Evolutionary conservation across 2,797 vertebrate species (phyloP), one percentile per base, ranked within the genome.

Genomic region (Falco novaeseelandiae): DNA sequence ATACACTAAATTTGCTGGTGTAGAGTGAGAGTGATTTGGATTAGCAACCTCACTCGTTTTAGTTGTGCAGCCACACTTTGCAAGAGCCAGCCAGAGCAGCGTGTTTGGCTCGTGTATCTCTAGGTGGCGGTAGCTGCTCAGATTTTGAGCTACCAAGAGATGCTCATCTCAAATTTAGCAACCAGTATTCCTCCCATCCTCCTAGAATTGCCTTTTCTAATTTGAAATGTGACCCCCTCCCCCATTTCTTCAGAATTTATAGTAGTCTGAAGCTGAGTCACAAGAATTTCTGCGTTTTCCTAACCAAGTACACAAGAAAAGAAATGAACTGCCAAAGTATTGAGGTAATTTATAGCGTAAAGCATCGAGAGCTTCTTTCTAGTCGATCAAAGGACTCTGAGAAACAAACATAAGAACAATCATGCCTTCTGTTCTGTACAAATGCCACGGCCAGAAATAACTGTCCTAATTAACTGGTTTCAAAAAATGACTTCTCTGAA

Each of bases 331-430:
- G 91, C 70, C 71, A 55, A 87, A 96, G 71, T 29, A 91, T 65
- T 96, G 93, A 97, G 91, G 94, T 90, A 94, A 95, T 97, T 97
- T 96, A 94, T 96, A 93, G 97, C 89, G 84, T 96, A 90, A 97
- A 97, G 94, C 97, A 94, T 72, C 38, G 85, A 97, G 97, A 96
- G 90, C 86, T 96, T 93, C 94, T 76, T 96, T 93, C 94, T 76
- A 90, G 89, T 93, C 97, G 97, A 97, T 97, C 94, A 97, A 97
- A 97, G 96, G 92, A 92, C 87, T 95, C 86, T 15, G 96, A 95
- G 96, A 97, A 96, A 98, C 97, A 98, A 97, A 94, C 94, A 97
- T 95, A 97, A 98, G 93, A 95, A 97, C 94, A 96, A 97, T 97
- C 97, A 94, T 97, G 96, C 84, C 96, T 97, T 98, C 97, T 98